These are phyloP conservation scores for Pseudochaenichthys georgianus DNA, from an alignment of 2,797 vertebrate species.

Conservation along the genomic window DNA sequence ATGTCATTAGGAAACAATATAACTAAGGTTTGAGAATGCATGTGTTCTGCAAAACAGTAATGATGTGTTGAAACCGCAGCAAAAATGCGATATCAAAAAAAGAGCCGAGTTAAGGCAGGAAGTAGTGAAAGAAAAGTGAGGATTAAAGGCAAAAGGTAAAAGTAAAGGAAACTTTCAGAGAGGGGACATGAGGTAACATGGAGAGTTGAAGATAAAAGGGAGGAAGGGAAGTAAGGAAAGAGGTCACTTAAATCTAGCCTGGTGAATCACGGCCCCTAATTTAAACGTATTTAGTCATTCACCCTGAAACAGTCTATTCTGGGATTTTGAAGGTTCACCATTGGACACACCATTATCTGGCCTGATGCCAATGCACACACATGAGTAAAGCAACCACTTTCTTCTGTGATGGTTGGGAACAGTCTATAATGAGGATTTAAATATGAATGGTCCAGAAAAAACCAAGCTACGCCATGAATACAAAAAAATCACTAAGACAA, in stretches of 20 bases:
- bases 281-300: slow-evolving; percentile 38
- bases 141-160: neutral
- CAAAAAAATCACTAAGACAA: slow-evolving; percentile 43
- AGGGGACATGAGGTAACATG: slow-evolving; percentile 9
- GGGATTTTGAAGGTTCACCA: slow-evolving; percentile 27
- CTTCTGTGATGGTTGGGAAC: slow-evolving; percentile 1
- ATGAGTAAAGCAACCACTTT: slow-evolving; percentile 29
- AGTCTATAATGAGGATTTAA: slow-evolving; percentile 16
- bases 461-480: slow-evolving; percentile 38
- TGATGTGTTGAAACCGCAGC: slow-evolving; percentile 18
- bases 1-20: neutral
- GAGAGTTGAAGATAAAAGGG: slow-evolving; percentile 9
- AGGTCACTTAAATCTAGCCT: slow-evolving; percentile 29
- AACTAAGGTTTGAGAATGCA: neutral
- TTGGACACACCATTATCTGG: slow-evolving; percentile 25
- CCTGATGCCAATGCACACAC: slow-evolving; percentile 31
- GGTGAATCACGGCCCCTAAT: slow-evolving; percentile 42
- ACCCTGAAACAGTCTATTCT: slow-evolving; percentile 28
- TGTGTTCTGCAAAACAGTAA: neutral
- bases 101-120: slow-evolving; percentile 8
- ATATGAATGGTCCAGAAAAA: slow-evolving; percentile 43
- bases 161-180: neutral
- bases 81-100: slow-evolving; percentile 31
- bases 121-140: neutral
- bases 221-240: slow-evolving; percentile 4